Percentiles rank a stretch among this genome's conserved stretches.
Evolutionary conservation across 2,888 invertebrate genomes (phyloP).

Genomic region (Tenthredo livida): DNA sequence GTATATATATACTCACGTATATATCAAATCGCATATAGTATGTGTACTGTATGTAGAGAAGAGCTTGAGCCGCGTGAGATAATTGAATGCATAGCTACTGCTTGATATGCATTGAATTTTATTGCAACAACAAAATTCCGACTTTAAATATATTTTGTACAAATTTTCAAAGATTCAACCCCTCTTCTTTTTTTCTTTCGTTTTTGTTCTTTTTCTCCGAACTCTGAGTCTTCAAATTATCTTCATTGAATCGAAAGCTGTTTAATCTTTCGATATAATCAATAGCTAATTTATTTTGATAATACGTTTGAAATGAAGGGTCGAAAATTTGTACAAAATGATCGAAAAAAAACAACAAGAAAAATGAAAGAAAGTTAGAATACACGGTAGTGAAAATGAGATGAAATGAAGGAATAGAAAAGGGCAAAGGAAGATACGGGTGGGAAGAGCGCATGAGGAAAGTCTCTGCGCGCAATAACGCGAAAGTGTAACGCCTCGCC

Average conservation of each 20-base stretch:
- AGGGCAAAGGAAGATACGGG: constrained; percentile 8
- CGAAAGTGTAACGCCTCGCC: constrained; percentile 49
- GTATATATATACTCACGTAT: neutral
- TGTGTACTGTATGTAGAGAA: neutral
- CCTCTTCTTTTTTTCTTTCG: neutral
- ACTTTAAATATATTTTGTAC: constrained; percentile 16
- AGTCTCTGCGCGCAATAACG: constrained; percentile 38
- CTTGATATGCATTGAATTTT: constrained; percentile 50
- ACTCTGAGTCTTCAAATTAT: neutral
- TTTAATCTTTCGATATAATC: too few relatives aligned
- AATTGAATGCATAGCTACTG: constrained; percentile 53
- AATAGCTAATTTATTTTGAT: too few relatives aligned
- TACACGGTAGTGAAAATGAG: neutral
- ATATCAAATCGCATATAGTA: neutral
- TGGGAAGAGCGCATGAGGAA: neutral
- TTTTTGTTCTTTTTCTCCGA: neutral
- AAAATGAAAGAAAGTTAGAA: neutral
- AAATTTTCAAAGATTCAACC: neutral
- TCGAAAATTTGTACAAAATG: neutral
- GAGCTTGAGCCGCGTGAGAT: constrained; percentile 42
- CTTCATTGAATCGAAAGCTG: neutral
- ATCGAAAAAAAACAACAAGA: neutral
- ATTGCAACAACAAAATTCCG: constrained; percentile 42
- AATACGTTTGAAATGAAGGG: neutral
- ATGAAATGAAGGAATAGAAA: constrained; percentile 19